Conservation (phyloP, 2,797 vertebrate genomes). For the Astyanax mexicanus region DNA sequence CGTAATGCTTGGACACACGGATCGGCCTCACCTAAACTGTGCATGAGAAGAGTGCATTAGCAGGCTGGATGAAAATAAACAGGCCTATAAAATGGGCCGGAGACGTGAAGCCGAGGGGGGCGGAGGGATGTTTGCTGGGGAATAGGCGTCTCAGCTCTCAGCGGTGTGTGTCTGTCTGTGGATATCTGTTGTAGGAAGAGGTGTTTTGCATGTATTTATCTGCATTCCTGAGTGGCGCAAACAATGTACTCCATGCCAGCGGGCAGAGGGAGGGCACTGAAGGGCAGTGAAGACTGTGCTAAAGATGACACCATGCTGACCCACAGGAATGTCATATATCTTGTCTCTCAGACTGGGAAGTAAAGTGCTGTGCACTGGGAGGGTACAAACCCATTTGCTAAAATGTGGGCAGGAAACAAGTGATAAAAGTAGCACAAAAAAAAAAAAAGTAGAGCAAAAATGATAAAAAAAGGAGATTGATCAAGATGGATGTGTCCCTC, state of each 20-base stretch:
- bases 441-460: too few species aligned
- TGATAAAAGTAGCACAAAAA: not conserved
- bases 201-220: constrained; percentile 57
- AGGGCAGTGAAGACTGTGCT: constrained; percentile 29
- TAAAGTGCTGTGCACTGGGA: not conserved
- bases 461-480: too few species aligned
- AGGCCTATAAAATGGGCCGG: constrained; percentile 67
- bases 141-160: constrained; percentile 8
- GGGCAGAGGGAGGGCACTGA: constrained; percentile 3
- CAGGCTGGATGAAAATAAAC: constrained; percentile 65
- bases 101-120: constrained; percentile 39
- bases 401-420: constrained; percentile 1
- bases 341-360: constrained; percentile 8
- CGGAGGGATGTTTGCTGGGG: constrained; percentile 3
- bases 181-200: constrained; percentile 38
- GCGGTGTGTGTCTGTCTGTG: constrained; percentile 14
- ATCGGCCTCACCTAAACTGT: constrained; percentile 62
- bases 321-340: constrained; percentile 38
- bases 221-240: constrained; percentile 66
- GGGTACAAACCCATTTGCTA: constrained; percentile 2
- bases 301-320: constrained; percentile 35
- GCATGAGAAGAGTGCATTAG: constrained; percentile 65
- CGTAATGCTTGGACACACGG: constrained; percentile 57
- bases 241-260: constrained; percentile 49
- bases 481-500: too few species aligned